phyloP scores from a whole-genome alignment of 1,140 invertebrate genomes.

The Oryctes rhinoceros region DNA sequence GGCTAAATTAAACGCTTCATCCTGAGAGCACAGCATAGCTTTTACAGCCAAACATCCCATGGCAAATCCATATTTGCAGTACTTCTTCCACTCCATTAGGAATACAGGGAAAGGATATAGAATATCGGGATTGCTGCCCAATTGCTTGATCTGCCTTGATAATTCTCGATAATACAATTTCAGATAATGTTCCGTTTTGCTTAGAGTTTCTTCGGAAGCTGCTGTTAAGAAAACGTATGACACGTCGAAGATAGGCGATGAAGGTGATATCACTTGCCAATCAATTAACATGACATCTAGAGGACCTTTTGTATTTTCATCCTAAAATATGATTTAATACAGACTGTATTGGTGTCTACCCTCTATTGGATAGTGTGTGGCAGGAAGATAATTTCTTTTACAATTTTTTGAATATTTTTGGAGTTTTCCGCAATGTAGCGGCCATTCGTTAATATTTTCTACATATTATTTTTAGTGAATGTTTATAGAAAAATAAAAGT shows the following conservation, averaged over 20 bases:
- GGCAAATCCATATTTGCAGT: not conserved
- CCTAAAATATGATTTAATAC: no score
- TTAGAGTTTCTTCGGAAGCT: conserved; percentile 63
- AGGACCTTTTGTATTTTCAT: conserved; percentile 42
- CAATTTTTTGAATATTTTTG: no score
- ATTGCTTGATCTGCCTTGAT: conserved; percentile 57
- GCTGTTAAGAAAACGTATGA: conserved; percentile 68
- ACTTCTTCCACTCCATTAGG: conserved; percentile 11
- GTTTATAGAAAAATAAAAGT: no score
- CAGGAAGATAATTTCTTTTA: no score
- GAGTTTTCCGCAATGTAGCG: no score
- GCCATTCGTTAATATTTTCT: no score
- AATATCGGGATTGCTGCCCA: conserved; percentile 59
- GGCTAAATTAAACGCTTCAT: conserved; percentile 15
- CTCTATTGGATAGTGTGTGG: no score
- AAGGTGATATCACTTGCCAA: conserved; percentile 65
- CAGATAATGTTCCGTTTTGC: conserved; percentile 62
- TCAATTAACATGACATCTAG: conserved; percentile 64
- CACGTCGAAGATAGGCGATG: conserved; percentile 68
- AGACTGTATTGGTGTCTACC: no score
- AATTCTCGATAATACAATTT: conserved; percentile 66
- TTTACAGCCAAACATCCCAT: conserved; percentile 9
- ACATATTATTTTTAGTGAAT: no score
- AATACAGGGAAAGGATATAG: conserved; percentile 58
- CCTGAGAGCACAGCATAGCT: not conserved